Conservation (phyloP, 2,113 vertebrate species). For the Phoxinus phoxinus region DNA sequence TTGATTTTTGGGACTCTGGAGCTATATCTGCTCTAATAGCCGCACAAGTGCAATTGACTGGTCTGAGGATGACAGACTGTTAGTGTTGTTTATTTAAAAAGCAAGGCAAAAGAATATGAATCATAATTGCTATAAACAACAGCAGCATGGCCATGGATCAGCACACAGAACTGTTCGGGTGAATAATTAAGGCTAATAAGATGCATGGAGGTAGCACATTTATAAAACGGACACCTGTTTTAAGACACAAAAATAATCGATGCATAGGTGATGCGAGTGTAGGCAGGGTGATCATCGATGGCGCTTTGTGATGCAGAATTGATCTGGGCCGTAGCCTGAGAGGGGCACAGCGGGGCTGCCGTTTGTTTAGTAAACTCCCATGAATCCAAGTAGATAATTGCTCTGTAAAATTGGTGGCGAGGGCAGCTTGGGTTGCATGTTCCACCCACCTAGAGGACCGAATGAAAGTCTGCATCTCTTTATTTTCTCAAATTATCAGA, state of each 20-base stretch:
- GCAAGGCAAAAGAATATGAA: conserved; percentile 34
- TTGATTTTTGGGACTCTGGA: conserved; percentile 88
- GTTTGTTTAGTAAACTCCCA: conserved; percentile 97
- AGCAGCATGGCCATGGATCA: conserved; percentile 85
- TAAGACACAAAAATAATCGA: conserved; percentile 65
- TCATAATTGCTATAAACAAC: conserved; percentile 69
- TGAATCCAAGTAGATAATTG: conserved; percentile 98
- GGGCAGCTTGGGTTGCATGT: conserved; percentile 87
- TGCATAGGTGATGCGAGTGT: conserved; percentile 83
- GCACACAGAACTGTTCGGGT: conserved; percentile 83
- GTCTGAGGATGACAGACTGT: conserved; percentile 54
- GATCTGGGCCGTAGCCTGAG: conserved; percentile 73
- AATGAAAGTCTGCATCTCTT: conserved; percentile 55
- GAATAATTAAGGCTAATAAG: conserved; percentile 49
- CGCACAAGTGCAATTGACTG: conserved; percentile 54
- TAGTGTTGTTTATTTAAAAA: conserved; percentile 48
- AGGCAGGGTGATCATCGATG: conserved; percentile 84
- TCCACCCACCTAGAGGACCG: conserved; percentile 82
- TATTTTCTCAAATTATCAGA: conserved; percentile 45
- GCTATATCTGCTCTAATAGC: conserved; percentile 56
- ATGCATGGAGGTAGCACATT: conserved; percentile 60
- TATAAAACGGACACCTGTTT: conserved; percentile 58
- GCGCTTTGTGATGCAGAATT: conserved; percentile 90
- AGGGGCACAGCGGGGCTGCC: conserved; percentile 84
- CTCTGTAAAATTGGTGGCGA: conserved; percentile 92